These are phyloP conservation scores for Ammospiza nelsoni DNA, from an alignment of 2,113 vertebrate genomes.

Conservation along the genomic window DNA sequence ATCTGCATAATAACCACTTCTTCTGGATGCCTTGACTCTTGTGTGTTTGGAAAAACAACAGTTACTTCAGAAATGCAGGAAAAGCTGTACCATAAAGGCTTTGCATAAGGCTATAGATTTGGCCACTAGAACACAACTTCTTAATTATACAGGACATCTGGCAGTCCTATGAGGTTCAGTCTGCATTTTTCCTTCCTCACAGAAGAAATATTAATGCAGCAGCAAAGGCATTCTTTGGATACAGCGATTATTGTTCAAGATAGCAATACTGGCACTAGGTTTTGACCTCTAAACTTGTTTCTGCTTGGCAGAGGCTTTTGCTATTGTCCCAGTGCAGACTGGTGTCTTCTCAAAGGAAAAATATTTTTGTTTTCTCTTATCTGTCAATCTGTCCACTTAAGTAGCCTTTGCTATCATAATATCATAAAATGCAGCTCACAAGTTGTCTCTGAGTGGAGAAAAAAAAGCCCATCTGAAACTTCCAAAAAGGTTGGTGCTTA, in stretches of 20 bases:
- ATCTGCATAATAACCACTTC: neutral
- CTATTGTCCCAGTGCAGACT: slow-evolving; percentile 26
- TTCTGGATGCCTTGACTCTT: neutral
- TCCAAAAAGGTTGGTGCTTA: neutral
- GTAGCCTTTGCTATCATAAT: neutral
- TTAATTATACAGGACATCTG: neutral
- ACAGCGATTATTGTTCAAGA: slow-evolving; percentile 18
- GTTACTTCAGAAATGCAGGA: neutral
- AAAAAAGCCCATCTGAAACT: neutral
- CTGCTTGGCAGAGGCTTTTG: neutral
- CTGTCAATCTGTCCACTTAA: slow-evolving; percentile 18
- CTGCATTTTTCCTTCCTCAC: slow-evolving; percentile 17
- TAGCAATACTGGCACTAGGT: neutral
- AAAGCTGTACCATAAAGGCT: neutral
- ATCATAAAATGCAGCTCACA: neutral
- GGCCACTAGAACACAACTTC: neutral
- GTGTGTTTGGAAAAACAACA: neutral
- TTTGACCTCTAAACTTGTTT: slow-evolving; percentile 50
- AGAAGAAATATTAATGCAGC: slow-evolving; percentile 32
- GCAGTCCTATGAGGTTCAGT: neutral
- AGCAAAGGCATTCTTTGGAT: neutral
- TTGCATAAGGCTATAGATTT: neutral
- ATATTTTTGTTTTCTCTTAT: slow-evolving; percentile 48
- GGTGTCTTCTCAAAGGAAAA: slow-evolving; percentile 40
- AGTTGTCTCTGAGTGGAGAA: neutral